A percentile compares a stretch with the other conserved stretches of the same genome.
Evolutionary conservation across 2,113 vertebrate species (phyloP).

Genomic region (Hiodon alosoides): DNA sequence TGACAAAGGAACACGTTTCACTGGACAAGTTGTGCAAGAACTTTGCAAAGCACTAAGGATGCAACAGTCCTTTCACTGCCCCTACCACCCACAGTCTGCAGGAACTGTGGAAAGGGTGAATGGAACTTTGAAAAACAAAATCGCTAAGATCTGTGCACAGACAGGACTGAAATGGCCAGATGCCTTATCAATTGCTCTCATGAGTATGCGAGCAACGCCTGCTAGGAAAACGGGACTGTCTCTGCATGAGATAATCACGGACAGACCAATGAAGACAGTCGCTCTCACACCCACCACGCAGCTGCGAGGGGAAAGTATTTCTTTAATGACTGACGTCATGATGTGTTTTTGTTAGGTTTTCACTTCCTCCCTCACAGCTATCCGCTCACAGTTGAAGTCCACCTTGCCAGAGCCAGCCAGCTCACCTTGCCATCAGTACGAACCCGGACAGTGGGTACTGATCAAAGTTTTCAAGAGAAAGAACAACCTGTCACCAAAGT

Average conservation of each 20-base stretch:
- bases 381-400: no score
- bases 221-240: neutral
- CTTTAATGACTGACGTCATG: no score
- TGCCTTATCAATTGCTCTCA: neutral
- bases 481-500: no score
- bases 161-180: neutral
- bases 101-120: neutral
- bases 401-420: no score
- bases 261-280: neutral
- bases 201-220: neutral
- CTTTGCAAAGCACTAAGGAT: neutral
- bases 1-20: neutral
- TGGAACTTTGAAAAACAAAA: neutral
- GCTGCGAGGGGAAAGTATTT: neutral
- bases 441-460: no score
- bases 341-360: no score
- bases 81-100: conserved; percentile 1
- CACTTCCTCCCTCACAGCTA: no score
- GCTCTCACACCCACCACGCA: no score
- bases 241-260: conserved; percentile 10
- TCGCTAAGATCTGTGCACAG: neutral
- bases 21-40: neutral
- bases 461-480: no score
- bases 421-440: no score
- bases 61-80: neutral